A percentile compares a stretch with the other conserved stretches of the same genome.
Evolutionary conservation across 1,140 invertebrate species (phyloP).

Genomic region (Diachasma alloeum): DNA sequence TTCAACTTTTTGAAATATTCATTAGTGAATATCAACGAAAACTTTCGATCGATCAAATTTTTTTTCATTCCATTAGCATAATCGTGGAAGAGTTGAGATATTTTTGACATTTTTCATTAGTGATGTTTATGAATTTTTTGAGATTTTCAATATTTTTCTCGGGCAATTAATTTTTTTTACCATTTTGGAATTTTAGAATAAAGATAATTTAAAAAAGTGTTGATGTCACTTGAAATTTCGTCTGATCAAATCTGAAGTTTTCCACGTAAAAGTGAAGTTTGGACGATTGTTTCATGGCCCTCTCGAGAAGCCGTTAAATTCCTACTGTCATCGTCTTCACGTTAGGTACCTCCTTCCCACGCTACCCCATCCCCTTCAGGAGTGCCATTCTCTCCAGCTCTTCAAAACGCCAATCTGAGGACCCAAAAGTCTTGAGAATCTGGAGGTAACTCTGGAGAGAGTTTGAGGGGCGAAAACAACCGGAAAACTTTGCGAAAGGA

Average conservation of each 20-base stretch:
- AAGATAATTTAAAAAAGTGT: not conserved
- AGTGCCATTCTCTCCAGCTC: not conserved
- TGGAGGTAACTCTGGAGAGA: not conserved
- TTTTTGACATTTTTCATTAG: too few species aligned
- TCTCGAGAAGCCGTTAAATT: constrained; percentile 38
- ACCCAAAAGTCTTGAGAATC: not conserved
- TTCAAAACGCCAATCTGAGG: not conserved
- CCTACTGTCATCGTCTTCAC: constrained; percentile 42
- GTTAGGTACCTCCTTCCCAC: constrained; percentile 40
- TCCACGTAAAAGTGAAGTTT: constrained; percentile 34
- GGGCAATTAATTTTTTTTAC: too few species aligned
- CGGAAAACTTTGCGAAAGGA: not conserved
- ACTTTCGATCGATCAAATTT: too few species aligned
- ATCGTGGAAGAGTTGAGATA: too few species aligned
- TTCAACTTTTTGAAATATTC: too few species aligned
- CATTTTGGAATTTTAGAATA: too few species aligned
- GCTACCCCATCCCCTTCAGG: not conserved
- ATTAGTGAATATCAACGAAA: too few species aligned
- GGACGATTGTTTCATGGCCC: constrained; percentile 47
- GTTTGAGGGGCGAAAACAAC: not conserved
- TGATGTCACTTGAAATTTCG: not conserved
- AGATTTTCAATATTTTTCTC: too few species aligned
- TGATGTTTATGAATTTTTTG: too few species aligned
- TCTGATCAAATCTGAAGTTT: constrained; percentile 3
- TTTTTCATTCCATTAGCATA: too few species aligned